phyloP scores from a whole-genome alignment of 2,888 invertebrate species.

The Schizotus pectinicornis region DNA sequence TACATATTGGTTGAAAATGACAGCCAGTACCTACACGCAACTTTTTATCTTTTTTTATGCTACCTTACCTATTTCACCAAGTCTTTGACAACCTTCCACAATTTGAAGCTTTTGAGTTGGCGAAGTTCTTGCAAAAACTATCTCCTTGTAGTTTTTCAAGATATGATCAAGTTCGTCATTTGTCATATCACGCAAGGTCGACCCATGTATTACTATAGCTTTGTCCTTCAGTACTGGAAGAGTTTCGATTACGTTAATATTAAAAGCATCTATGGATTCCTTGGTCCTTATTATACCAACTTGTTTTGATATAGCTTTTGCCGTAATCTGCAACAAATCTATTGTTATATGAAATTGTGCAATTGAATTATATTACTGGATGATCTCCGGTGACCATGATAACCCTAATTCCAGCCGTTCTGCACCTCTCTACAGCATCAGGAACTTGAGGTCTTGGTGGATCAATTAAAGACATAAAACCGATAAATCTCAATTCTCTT shows the following conservation, averaged over 20 bases:
- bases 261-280: conserved; percentile 47
- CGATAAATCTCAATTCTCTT: conserved; percentile 68
- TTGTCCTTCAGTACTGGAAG: conserved; percentile 51
- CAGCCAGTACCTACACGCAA: too few relatives aligned
- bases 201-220: conserved; percentile 65
- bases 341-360: not conserved
- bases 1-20: too few relatives aligned
- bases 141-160: conserved; percentile 65
- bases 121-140: conserved; percentile 68
- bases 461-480: conserved; percentile 69
- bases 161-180: conserved; percentile 62
- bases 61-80: conserved; percentile 72
- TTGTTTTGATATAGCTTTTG: conserved; percentile 76
- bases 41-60: too few relatives aligned
- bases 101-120: conserved; percentile 66
- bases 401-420: conserved; percentile 79
- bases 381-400: conserved; percentile 86
- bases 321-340: conserved; percentile 62
- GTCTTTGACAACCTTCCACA: conserved; percentile 82
- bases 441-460: conserved; percentile 71
- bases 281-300: conserved; percentile 71
- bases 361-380: conserved; percentile 61
- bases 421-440: conserved; percentile 71
- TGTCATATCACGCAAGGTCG: conserved; percentile 59
- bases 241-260: conserved; percentile 46